Conservation (phyloP, 2,888 invertebrate genomes). For the Parnassius orleans region DNA sequence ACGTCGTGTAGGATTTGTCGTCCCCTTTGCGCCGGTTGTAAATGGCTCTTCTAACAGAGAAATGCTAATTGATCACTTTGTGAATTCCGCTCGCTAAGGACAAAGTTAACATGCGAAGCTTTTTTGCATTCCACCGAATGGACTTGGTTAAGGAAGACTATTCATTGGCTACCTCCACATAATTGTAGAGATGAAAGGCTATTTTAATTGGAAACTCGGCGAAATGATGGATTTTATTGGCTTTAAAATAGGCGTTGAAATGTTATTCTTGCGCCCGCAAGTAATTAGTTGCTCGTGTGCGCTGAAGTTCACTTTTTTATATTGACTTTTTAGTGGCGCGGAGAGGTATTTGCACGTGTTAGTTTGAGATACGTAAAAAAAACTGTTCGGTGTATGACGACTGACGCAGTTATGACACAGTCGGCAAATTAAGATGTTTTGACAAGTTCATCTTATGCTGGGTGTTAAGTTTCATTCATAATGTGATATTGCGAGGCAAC, state of each 20-base stretch:
- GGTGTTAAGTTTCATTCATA: neutral
- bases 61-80: constrained; percentile 71
- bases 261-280: constrained; percentile 15
- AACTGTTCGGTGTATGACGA: constrained; percentile 1
- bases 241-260: constrained; percentile 24
- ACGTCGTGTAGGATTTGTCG: constrained; percentile 14
- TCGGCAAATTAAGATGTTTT: constrained; percentile 16
- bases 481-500: neutral
- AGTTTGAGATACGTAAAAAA: constrained; percentile 5
- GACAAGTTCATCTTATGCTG: constrained; percentile 5
- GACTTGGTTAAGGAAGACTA: constrained; percentile 2
- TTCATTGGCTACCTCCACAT: constrained; percentile 11
- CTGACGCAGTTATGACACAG: constrained; percentile 10
- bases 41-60: constrained; percentile 45
- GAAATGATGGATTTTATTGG: constrained; percentile 24
- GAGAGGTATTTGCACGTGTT: constrained; percentile 11
- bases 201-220: constrained; percentile 21
- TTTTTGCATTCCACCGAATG: constrained; percentile 56
- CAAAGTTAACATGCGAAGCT: constrained; percentile 53
- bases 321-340: constrained; percentile 14
- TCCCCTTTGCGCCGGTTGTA: constrained; percentile 31
- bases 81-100: constrained; percentile 48
- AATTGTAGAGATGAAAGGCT: constrained; percentile 18
- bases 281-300: constrained; percentile 21
- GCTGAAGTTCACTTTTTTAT: constrained; percentile 16